Percentiles rank a stretch among this genome's conserved stretches.
Evolutionary conservation across 2,113 vertebrate species (phyloP).

Genomic region (Chaetodon trifascialis): DNA sequence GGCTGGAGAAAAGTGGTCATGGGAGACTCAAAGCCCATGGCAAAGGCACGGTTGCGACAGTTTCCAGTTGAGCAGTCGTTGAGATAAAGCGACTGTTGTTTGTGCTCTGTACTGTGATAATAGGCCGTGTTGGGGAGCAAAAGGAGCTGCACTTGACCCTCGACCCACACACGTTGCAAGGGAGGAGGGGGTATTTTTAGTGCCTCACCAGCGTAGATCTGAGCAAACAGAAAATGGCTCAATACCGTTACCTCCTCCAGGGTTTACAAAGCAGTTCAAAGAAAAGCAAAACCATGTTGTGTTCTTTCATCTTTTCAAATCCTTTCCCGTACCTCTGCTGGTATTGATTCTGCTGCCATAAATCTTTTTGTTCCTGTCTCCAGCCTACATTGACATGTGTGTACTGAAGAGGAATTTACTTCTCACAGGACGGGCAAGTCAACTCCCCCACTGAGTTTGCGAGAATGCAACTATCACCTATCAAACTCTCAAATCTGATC

Average conservation of each 20-base stretch:
- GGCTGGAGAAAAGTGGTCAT: constrained; percentile 11
- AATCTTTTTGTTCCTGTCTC: constrained; percentile 22
- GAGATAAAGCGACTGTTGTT: constrained; percentile 60
- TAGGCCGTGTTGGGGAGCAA: constrained; percentile 58
- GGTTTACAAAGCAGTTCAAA: constrained; percentile 58
- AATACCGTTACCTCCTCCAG: constrained; percentile 59
- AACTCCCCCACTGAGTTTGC: constrained; percentile 14
- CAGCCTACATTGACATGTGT: constrained; percentile 33
- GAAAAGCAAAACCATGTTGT: constrained; percentile 68
- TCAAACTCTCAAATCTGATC: constrained; percentile 20
- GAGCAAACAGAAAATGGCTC: constrained; percentile 70
- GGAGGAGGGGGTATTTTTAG: constrained; percentile 70
- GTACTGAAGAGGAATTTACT: constrained; percentile 44
- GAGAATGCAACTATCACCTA: constrained; percentile 5
- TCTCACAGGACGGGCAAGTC: constrained; percentile 33
- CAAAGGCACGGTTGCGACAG: constrained; percentile 27
- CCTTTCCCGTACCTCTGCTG: constrained; percentile 16
- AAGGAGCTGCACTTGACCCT: constrained; percentile 73
- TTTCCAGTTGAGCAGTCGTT: constrained; percentile 61
- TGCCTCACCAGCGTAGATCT: constrained; percentile 41
- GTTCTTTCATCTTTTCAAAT: constrained; percentile 56
- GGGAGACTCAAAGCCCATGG: neutral
- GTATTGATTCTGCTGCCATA: constrained; percentile 59
- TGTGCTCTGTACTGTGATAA: constrained; percentile 73
- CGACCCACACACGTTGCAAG: constrained; percentile 51